A percentile compares a stretch with the other conserved stretches of the same genome.
phyloP scores from a whole-genome alignment of 2,113 vertebrate species.

The Pan paniscus region DNA sequence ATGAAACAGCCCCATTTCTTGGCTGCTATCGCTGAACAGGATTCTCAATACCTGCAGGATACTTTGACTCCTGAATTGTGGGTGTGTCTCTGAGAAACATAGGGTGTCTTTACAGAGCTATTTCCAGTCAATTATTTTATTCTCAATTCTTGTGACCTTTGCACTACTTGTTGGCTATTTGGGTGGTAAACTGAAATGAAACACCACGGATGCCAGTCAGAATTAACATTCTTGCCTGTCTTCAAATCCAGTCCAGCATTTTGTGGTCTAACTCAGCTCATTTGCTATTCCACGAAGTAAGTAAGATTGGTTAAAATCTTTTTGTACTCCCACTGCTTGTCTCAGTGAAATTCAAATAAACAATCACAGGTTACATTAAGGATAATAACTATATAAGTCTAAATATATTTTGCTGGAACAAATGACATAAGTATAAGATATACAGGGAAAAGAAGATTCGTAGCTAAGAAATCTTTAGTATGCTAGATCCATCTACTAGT shows the following conservation, averaged over 20 bases:
- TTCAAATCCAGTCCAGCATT: background rate
- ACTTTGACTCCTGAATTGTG: background rate
- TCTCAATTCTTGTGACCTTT: background rate
- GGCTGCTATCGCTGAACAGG: background rate
- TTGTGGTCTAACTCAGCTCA: background rate
- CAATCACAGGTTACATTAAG: background rate
- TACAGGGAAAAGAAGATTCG: background rate
- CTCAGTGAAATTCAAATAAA: background rate
- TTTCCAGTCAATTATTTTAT: background rate
- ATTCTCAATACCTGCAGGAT: background rate
- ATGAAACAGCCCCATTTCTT: background rate
- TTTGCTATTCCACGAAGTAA: background rate
- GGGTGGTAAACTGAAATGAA: slow-evolving; percentile 15
- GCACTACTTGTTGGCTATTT: background rate
- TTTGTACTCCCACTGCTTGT: background rate
- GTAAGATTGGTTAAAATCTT: background rate
- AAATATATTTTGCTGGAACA: background rate
- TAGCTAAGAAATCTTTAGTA: background rate
- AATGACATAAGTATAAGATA: background rate
- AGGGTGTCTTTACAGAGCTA: background rate
- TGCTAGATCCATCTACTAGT: background rate
- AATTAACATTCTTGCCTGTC: background rate
- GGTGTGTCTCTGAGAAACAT: background rate
- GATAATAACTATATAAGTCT: background rate
- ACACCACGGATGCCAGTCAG: background rate